Evolutionary conservation across 2,113 vertebrate species (phyloP).

Genomic region (Mormoops blainvillei): DNA sequence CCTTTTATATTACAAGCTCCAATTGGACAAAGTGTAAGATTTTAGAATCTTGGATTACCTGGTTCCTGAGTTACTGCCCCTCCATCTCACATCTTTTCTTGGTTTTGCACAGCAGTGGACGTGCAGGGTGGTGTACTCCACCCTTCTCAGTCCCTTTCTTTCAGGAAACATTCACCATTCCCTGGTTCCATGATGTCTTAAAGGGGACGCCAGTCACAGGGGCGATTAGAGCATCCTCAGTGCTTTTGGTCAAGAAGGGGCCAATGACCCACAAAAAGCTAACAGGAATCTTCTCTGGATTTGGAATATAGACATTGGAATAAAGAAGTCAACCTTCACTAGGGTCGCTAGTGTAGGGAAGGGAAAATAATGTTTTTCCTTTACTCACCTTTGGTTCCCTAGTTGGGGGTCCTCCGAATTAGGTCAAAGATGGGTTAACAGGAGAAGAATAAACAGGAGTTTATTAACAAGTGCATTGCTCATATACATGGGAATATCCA

Average conservation of each 20-base stretch:
- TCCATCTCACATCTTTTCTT: not conserved
- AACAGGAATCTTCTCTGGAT: not conserved
- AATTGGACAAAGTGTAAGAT: not conserved
- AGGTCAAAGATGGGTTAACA: not conserved
- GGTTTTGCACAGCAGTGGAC: not conserved
- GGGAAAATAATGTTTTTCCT: not conserved
- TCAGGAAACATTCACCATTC: not conserved
- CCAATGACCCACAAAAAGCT: not conserved
- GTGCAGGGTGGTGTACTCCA: fast-evolving
- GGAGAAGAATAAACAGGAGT: not conserved
- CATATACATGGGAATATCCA: not conserved
- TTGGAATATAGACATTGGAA: not conserved
- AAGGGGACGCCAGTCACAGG: not conserved
- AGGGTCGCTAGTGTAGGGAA: not conserved
- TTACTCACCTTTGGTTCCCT: not conserved
- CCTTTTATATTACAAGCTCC: not conserved
- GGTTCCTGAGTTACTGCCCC: not conserved
- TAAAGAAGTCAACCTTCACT: not conserved
- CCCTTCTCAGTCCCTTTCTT: not conserved
- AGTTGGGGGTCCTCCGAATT: not conserved
- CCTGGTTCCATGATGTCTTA: not conserved
- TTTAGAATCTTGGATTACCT: not conserved
- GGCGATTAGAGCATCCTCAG: not conserved
- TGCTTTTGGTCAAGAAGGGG: not conserved
- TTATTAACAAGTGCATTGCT: not conserved